phyloP scores from a whole-genome alignment of 2,113 vertebrate genomes.

The Neodontobutis hainanensis region DNA sequence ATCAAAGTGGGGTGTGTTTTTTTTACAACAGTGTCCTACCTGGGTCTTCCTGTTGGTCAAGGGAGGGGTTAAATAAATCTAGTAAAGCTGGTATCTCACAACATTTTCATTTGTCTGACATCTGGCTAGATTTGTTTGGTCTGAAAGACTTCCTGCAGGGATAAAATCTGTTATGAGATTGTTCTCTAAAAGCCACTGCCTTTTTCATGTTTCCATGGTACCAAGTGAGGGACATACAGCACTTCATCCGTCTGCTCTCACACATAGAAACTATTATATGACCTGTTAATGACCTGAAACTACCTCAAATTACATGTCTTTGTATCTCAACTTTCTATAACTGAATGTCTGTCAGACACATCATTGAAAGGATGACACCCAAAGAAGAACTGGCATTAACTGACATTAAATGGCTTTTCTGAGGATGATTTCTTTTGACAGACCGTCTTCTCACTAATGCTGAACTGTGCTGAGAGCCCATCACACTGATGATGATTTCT shows the following conservation, averaged over 20 bases:
- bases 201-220: constrained; percentile 4
- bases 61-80: no score
- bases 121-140: background rate
- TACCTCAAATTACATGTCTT: background rate
- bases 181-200: background rate
- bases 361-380: background rate
- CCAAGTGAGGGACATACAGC: background rate
- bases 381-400: background rate
- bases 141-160: background rate
- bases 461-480: no score
- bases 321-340: background rate
- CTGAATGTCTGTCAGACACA: background rate
- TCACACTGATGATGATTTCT: no score
- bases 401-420: background rate
- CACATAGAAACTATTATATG: background rate
- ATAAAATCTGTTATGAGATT: background rate
- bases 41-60: background rate
- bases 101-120: background rate
- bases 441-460: no score
- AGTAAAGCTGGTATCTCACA: background rate
- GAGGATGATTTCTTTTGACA: background rate
- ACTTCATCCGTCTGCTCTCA: background rate
- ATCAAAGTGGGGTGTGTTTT: constrained; percentile 39
- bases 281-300: background rate
- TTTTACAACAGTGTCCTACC: constrained; percentile 11